Evolutionary conservation across 2,113 vertebrate species (phyloP), one percentile per base, ranked within the genome.

Genomic region (Myxocyprinus asiaticus): DNA sequence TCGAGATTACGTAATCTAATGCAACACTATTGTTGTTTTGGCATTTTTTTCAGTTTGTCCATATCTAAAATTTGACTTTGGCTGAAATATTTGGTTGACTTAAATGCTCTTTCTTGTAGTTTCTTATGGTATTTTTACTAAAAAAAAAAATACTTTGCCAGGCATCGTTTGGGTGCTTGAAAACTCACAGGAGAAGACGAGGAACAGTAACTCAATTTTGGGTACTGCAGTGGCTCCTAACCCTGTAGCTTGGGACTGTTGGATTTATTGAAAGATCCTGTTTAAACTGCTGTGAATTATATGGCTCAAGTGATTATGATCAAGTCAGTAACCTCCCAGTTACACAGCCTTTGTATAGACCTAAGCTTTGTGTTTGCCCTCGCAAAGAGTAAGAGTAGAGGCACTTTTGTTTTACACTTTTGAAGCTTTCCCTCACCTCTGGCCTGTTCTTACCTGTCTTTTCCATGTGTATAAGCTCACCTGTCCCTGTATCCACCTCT

Each of bases 361-460:
- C 3, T n/a, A 59, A 50, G 64, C 56, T 3, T 33, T 64, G 82
- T 77, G 77, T 80, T 79, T 71, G 33, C n/a, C 44, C 15, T 50
- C 56, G 22, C 22, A 43, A 71, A 44, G 51, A 9, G 43, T 47
- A 17, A 71, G 7, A 43, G 71, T 22, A 7, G 15, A 67, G 55
- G n/a, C 17, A 14, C 44, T 33, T 62, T 77, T 56, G 62, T 51
- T 58, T 64, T 74, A 58, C 74, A 68, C 82, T 56, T 84, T 55
- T 65, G 48, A 67, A 14, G 68, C 48, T 48, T 76, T 63, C 15
- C 3, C 56, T 73, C 45, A 50, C 59, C 12, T 43, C n/a, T 56
- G 67, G 84, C 88, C 73, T 88, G 86, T 87, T 76, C 9, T 79
- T 83, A 84, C 90, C 87, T 83, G 86, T 76, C 82, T 73, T 61